These are phyloP conservation scores for Macrosoma leucophasiata DNA, from an alignment of 2,888 invertebrate genomes.

Conservation along the genomic window DNA sequence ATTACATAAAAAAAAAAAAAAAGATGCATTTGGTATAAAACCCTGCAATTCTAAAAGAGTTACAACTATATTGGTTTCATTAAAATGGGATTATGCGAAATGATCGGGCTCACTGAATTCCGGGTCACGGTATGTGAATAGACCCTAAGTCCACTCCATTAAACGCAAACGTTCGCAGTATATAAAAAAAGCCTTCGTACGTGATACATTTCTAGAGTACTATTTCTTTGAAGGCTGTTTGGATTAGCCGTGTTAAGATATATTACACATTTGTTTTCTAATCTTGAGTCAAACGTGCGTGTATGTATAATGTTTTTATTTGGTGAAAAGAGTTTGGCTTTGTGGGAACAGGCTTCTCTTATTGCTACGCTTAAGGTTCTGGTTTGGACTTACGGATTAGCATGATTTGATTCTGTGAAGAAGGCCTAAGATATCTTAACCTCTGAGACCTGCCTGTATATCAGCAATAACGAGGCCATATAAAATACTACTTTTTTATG, in stretches of 20 bases:
- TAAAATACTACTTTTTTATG: too few relatives aligned
- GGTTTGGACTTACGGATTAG: constrained; percentile 13
- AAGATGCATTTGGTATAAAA: too few relatives aligned
- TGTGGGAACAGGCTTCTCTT: constrained; percentile 8
- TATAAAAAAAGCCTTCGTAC: constrained; percentile 44
- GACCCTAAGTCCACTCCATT: constrained; percentile 32
- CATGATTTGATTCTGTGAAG: constrained; percentile 15
- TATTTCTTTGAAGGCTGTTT: constrained; percentile 39
- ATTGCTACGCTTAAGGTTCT: constrained; percentile 13
- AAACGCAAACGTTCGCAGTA: constrained; percentile 41
- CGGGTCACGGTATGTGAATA: too few relatives aligned
- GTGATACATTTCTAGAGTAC: constrained; percentile 35
- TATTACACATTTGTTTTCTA: constrained; percentile 34
- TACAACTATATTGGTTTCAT: too few relatives aligned
- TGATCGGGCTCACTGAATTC: too few relatives aligned
- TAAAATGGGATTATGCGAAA: too few relatives aligned
- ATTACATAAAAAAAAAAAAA: too few relatives aligned
- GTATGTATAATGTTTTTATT: constrained; percentile 4
- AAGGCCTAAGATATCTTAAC: constrained; percentile 1
- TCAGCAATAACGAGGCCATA: too few relatives aligned
- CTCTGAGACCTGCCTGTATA: too few relatives aligned
- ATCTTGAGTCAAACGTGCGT: constrained; percentile 19
- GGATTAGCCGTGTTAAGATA: constrained; percentile 49
- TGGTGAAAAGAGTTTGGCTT: constrained; percentile 18
- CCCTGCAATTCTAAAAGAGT: too few relatives aligned